Evolutionary conservation across 2,888 invertebrate species (phyloP).

Genomic region (Drosophila melanocephala): DNA sequence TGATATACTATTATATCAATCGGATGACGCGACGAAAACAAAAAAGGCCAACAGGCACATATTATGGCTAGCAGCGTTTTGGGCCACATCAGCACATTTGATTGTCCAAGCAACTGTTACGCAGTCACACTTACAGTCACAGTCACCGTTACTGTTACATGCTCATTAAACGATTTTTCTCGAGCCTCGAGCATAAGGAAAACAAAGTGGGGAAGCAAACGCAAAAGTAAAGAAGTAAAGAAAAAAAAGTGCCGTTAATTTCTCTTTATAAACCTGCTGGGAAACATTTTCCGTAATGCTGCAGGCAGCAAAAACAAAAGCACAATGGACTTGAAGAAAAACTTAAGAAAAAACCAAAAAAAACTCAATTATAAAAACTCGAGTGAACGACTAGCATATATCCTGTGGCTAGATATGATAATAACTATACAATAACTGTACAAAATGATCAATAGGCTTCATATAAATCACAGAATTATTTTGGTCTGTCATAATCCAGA

Average conservation of each 20-base stretch:
- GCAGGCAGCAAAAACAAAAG: constrained; percentile 39
- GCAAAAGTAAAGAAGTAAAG: constrained; percentile 42
- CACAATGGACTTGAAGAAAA: constrained; percentile 25
- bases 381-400: constrained; percentile 15
- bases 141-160: constrained; percentile 83
- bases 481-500: background rate
- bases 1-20: constrained; percentile 59
- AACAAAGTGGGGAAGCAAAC: background rate
- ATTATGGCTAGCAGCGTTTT: constrained; percentile 25
- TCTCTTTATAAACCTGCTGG: constrained; percentile 86
- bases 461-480: background rate
- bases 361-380: background rate
- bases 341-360: constrained; percentile 4
- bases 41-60: constrained; percentile 12
- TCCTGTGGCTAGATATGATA: background rate
- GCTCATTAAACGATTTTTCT: constrained; percentile 85
- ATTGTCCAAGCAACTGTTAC: constrained; percentile 1
- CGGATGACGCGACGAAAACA: constrained; percentile 46
- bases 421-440: background rate
- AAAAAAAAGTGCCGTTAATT: constrained; percentile 84
- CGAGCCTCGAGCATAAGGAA: constrained; percentile 51
- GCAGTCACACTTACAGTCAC: constrained; percentile 37
- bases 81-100: constrained; percentile 38
- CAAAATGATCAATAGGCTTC: background rate
- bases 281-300: constrained; percentile 83